Base-by-base conservation (phyloP, 2,888 invertebrate species). In the Alloplasta piceator region DNA sequence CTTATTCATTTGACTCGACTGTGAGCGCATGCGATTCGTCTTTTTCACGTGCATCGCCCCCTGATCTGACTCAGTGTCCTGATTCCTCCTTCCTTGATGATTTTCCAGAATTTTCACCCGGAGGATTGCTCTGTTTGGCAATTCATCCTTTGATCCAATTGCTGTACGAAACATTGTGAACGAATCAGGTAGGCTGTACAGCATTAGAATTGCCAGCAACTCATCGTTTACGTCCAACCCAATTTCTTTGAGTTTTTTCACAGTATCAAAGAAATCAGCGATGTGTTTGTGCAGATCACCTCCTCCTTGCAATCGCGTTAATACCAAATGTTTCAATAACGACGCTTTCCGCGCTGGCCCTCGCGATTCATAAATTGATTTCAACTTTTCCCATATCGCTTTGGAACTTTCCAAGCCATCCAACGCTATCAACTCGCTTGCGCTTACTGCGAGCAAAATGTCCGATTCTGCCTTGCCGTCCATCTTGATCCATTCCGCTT, bases 381-480 rank as follows among this genome's bases (percentile, higher is more conserved):
- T 68, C 38, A 83, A 50, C 64, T 80, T 84, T 10, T 83, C 77
- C 84, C 82, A 83, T 5, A 84, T 78, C 14, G 61, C 74, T 26
- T 80, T 82, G 1, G 84, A 83, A 5, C 72, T 46, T 46, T 41
- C 12, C 9, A 63, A 36, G 48, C 41, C 63, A 14, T 83, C 78
- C 39, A 83, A 50, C 14, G 82, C 68, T 52, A 67, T 70, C 7
- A 82, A 39, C 67, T 84, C 82, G 7, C 75, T 64, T 26, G 82
- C 43, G 38, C 74, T 70, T 5, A 84, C 58, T 4, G 83, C 74
- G 7, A 83, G 67, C 48, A 82, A 41, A 12, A 80, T 80, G 77
- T 84, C 81, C 9, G 84, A 78, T 58, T 70, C 56, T 1, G 81
- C 83, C 60, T 82, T 80, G n/a, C 58, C 63, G 64, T 85, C 84